A percentile compares a stretch with the other conserved stretches of the same genome.
These are phyloP conservation scores for Coregonus sp. DNA, from an alignment of 2,797 vertebrate genomes.

Conservation along the genomic window DNA sequence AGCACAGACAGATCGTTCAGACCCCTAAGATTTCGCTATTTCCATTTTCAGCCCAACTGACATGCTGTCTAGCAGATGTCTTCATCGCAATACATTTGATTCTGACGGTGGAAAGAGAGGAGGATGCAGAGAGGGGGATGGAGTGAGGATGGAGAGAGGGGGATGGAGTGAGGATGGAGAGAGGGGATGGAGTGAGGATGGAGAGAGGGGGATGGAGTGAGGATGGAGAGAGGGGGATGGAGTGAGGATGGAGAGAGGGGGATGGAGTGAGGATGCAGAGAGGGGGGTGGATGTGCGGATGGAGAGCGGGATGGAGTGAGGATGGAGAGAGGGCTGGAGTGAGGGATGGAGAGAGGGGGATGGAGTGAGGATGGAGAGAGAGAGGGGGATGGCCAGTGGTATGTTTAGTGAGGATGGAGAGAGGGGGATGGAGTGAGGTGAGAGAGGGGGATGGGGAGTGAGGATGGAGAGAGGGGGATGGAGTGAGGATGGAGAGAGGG, in stretches of 20 bases:
- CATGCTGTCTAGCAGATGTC: background rate
- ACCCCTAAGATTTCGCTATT: background rate
- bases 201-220: background rate
- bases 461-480: no score
- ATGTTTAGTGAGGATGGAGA: background rate
- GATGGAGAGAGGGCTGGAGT: background rate
- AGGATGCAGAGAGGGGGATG: conserved; percentile 12
- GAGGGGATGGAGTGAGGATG: background rate
- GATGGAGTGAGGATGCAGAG: no score
- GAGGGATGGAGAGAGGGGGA: background rate
- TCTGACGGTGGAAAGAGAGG: conserved; percentile 61
- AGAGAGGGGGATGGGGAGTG: no score
- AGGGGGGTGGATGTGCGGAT: background rate
- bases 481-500: no score
- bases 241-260: background rate
- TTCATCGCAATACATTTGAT: background rate
- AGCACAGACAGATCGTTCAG: conserved; percentile 2
- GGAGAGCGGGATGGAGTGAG: background rate
- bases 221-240: background rate
- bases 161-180: background rate
- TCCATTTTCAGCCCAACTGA: background rate
- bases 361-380: background rate
- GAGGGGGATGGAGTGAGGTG: background rate
- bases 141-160: no score
- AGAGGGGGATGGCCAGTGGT: background rate